phyloP scores from a whole-genome alignment of 2,888 invertebrate genomes.

The Trypoxylon attenuatum region DNA sequence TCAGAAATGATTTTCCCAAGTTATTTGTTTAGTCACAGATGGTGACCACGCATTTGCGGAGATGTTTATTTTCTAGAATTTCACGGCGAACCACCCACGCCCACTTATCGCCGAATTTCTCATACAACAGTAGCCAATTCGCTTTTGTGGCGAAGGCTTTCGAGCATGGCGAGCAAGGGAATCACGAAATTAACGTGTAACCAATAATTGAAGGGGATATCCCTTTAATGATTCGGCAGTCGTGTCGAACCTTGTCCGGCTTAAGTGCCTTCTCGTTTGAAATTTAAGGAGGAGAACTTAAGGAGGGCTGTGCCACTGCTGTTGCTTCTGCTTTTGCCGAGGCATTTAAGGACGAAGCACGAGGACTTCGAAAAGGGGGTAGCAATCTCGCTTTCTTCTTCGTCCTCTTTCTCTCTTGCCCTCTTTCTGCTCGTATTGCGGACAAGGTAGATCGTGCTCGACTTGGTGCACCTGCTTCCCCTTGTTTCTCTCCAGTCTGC shows the following conservation, averaged over 20 bases:
- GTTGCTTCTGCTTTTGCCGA: constrained; percentile 41
- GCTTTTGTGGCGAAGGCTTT: not conserved
- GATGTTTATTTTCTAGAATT: not conserved
- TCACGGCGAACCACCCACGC: not conserved
- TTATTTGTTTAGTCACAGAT: constrained; percentile 35
- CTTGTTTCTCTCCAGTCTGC: too few relatives aligned
- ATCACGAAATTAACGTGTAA: constrained; percentile 44
- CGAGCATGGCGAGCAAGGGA: not conserved
- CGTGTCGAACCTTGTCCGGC: constrained; percentile 44
- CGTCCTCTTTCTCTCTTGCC: constrained; percentile 10
- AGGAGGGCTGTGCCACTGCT: constrained; percentile 45
- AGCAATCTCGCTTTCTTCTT: constrained; percentile 18
- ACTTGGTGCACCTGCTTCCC: constrained; percentile 35
- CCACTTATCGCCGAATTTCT: not conserved
- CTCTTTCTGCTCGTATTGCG: constrained; percentile 27
- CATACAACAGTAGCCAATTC: not conserved
- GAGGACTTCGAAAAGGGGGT: constrained; percentile 38
- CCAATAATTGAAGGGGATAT: constrained; percentile 46
- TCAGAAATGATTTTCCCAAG: constrained; percentile 17
- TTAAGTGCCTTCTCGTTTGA: constrained; percentile 48
- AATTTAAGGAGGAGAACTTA: constrained; percentile 51
- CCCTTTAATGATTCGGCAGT: constrained; percentile 46
- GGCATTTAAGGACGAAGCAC: constrained; percentile 46
- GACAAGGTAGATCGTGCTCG: constrained; percentile 18
- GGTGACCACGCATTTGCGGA: constrained; percentile 2